Evolutionary conservation across 1,140 invertebrate genomes (phyloP).

Genomic region (Cryptotermes secundus): DNA sequence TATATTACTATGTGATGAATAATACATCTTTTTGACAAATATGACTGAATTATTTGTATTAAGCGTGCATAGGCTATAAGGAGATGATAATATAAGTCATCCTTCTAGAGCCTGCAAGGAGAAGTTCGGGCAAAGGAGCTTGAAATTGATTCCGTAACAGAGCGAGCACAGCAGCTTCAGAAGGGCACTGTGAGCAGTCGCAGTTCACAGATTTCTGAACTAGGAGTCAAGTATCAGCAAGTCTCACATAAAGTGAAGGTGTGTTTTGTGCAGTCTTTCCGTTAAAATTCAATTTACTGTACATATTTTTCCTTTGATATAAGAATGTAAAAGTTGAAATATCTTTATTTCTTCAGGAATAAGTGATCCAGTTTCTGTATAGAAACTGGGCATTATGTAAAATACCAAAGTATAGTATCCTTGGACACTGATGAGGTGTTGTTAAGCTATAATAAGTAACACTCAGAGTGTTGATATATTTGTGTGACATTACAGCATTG

Average conservation of each 20-base stretch:
- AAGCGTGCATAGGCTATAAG: not conserved
- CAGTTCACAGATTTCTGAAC: slow-evolving; percentile 78
- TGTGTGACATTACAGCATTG: too few species aligned
- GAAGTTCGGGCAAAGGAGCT: slow-evolving; percentile 88
- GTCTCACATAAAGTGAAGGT: slow-evolving; percentile 84
- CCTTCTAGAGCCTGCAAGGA: slow-evolving; percentile 71
- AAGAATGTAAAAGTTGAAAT: not conserved
- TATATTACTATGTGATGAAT: not conserved
- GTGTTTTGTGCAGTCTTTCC: too few species aligned
- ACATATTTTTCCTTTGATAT: not conserved
- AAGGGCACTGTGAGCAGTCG: slow-evolving; percentile 62
- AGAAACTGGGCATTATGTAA: too few species aligned
- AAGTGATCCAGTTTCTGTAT: too few species aligned
- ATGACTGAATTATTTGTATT: too few species aligned
- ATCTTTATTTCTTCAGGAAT: too few species aligned
- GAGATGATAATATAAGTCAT: not conserved
- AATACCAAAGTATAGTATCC: too few species aligned
- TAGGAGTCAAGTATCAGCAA: slow-evolving; percentile 88
- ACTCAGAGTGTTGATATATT: too few species aligned
- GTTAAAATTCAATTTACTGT: not conserved
- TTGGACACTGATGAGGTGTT: too few species aligned
- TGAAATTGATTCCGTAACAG: slow-evolving; percentile 89
- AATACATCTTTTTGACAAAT: too few species aligned
- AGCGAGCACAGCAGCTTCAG: slow-evolving; percentile 81
- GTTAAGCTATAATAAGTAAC: too few species aligned